These are phyloP conservation scores for Sarcophaga peregrina DNA, from an alignment of 1,140 invertebrate species.

Conservation along the genomic window DNA sequence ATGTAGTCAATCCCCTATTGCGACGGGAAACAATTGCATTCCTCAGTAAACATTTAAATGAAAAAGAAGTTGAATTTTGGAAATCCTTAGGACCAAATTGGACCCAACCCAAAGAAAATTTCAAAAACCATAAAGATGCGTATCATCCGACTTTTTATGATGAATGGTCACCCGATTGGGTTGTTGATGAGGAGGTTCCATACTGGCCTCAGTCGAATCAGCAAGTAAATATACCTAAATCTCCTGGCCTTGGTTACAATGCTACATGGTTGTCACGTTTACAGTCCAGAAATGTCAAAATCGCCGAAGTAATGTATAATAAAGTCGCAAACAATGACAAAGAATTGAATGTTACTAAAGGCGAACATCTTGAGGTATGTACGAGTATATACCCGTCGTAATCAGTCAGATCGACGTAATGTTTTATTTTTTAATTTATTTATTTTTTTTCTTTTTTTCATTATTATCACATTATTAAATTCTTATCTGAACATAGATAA, in stretches of 20 bases:
- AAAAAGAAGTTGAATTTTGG: slow-evolving; percentile 56
- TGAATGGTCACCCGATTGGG: slow-evolving; percentile 64
- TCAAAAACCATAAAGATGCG: slow-evolving; percentile 58
- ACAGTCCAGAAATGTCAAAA: slow-evolving; percentile 60
- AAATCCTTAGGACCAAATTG: slow-evolving; percentile 58
- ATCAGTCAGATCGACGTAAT: neutral
- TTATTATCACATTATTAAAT: neutral
- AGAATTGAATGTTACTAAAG: slow-evolving; percentile 92
- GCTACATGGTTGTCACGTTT: slow-evolving; percentile 57
- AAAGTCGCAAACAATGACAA: slow-evolving; percentile 95
- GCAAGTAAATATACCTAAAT: slow-evolving; percentile 38
- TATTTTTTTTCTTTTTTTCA: neutral
- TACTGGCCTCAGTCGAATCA: slow-evolving; percentile 53
- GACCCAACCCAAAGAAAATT: slow-evolving; percentile 60
- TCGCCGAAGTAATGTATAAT: slow-evolving; percentile 82
- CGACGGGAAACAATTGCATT: slow-evolving; percentile 56
- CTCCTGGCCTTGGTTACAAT: slow-evolving; percentile 50
- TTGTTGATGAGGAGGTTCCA: slow-evolving; percentile 59
- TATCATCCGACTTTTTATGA: slow-evolving; percentile 64
- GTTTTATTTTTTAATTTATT: neutral
- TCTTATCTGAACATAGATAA: slow-evolving; percentile 71
- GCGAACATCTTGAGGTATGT: slow-evolving; percentile 95
- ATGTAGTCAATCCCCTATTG: slow-evolving; percentile 58
- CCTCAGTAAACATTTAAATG: slow-evolving; percentile 50
- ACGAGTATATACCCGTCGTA: slow-evolving; percentile 72